phyloP scores from a whole-genome alignment of 2,888 invertebrate species.

The Drosophila bunnanda region DNA sequence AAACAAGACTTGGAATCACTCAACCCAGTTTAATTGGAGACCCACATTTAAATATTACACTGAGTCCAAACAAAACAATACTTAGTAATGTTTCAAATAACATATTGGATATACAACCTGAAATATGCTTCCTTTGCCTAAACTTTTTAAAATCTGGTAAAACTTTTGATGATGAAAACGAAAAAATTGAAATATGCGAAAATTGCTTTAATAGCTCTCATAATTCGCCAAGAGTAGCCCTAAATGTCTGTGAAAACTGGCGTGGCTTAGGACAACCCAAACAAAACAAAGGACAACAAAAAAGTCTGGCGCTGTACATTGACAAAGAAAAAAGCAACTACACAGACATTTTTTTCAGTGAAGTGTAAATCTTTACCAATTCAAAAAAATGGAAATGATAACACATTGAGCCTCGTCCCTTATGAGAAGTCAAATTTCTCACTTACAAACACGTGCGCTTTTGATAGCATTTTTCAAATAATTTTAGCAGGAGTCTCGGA shows the following conservation, averaged over 20 bases:
- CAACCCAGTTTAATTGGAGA: background rate
- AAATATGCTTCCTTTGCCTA: background rate
- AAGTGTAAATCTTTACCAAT: background rate
- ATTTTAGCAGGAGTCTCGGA: background rate
- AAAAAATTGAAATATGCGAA: background rate
- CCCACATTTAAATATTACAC: background rate
- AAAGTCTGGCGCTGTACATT: background rate
- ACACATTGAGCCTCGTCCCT: background rate
- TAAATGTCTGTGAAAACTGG: background rate
- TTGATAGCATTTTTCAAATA: background rate
- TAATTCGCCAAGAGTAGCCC: background rate
- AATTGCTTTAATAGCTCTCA: background rate
- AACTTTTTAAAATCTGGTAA: background rate
- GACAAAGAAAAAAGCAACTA: background rate
- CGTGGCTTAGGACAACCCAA: background rate
- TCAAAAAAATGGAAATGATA: background rate
- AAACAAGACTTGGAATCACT: background rate
- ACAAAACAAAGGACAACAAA: too few relatives aligned
- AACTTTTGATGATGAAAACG: background rate
- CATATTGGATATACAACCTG: background rate
- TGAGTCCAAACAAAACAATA: background rate
- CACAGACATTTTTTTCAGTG: background rate
- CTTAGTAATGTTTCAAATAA: background rate
- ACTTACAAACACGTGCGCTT: background rate
- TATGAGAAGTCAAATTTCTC: background rate